phyloP scores from a whole-genome alignment of 2,113 vertebrate species.

The Rallus limicola region DNA sequence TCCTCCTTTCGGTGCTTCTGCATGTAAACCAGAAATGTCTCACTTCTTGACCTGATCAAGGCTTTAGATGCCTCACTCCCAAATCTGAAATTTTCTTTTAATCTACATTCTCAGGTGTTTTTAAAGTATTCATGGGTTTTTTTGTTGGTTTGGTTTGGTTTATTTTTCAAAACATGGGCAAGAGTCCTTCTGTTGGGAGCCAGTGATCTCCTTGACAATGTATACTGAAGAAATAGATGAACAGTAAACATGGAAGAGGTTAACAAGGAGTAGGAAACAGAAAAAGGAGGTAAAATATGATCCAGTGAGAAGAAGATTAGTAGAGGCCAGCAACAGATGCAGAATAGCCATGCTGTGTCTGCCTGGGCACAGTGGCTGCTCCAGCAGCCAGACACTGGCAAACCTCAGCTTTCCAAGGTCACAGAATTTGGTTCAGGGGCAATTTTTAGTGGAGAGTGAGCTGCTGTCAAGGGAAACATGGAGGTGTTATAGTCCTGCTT shows the following conservation, averaged over 20 bases:
- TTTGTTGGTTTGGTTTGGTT: not conserved
- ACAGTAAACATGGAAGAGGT: not conserved
- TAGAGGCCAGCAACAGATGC: not conserved
- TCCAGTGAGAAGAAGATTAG: too few species aligned
- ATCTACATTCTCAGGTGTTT: not conserved
- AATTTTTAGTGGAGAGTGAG: not conserved
- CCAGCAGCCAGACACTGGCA: not conserved
- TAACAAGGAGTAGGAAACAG: not conserved
- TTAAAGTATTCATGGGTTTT: too few species aligned
- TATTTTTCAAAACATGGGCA: not conserved
- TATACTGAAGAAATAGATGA: not conserved
- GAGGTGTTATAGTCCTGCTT: not conserved
- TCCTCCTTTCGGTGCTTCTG: not conserved
- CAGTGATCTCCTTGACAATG: not conserved
- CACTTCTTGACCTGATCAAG: not conserved
- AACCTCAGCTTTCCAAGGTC: not conserved
- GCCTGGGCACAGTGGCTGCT: not conserved
- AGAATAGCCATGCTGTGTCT: not conserved
- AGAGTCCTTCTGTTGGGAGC: not conserved
- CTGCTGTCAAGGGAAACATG: fast-evolving
- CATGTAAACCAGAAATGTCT: not conserved
- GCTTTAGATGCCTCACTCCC: not conserved
- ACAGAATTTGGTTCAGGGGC: not conserved
- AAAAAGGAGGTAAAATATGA: not conserved
- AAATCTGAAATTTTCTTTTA: not conserved